These are phyloP conservation scores for Drosophila kanapiae DNA, from an alignment of 1,140 invertebrate species.

Conservation along the genomic window DNA sequence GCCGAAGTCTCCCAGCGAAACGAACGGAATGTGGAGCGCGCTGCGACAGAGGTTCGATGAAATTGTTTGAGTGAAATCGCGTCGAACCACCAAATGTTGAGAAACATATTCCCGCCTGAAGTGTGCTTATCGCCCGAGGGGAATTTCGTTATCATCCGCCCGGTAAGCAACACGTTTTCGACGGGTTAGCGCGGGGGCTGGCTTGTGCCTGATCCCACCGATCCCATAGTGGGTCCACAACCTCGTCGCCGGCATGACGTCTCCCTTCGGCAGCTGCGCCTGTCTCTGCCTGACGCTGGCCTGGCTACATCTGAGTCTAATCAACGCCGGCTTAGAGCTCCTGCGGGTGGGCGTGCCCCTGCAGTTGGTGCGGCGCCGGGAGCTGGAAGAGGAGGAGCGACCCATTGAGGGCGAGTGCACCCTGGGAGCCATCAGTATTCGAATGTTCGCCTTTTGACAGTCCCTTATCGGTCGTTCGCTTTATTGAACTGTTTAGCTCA, in stretches of 20 bases:
- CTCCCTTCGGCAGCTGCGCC: background rate
- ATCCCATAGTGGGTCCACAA: slow-evolving; percentile 17
- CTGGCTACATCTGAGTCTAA: slow-evolving; percentile 40
- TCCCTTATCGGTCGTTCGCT: background rate
- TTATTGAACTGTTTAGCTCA: background rate
- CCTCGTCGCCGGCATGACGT: slow-evolving; percentile 10
- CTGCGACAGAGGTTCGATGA: slow-evolving; percentile 30
- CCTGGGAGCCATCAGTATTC: slow-evolving; percentile 46
- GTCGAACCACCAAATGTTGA: slow-evolving; percentile 15
- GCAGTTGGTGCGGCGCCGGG: slow-evolving; percentile 25
- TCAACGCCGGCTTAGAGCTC: slow-evolving; percentile 39
- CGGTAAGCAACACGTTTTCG: slow-evolving; percentile 6
- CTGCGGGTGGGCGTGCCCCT: slow-evolving; percentile 29
- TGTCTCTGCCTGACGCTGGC: slow-evolving; percentile 33
- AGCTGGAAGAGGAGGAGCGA: slow-evolving; percentile 36
- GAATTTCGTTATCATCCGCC: slow-evolving; percentile 18
- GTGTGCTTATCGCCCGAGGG: slow-evolving; percentile 3
- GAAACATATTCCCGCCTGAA: background rate
- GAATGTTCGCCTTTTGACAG: slow-evolving; percentile 45
- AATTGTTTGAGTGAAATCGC: slow-evolving; percentile 18
- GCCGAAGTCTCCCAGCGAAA: slow-evolving; percentile 17
- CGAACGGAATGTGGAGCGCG: slow-evolving; percentile 18
- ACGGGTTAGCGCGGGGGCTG: background rate
- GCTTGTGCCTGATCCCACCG: slow-evolving; percentile 9
- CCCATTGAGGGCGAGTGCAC: slow-evolving; percentile 44